Percentiles rank a stretch among this genome's conserved stretches.
Evolutionary conservation across 2,113 vertebrate genomes (phyloP).

Genomic region (Felis catus): DNA sequence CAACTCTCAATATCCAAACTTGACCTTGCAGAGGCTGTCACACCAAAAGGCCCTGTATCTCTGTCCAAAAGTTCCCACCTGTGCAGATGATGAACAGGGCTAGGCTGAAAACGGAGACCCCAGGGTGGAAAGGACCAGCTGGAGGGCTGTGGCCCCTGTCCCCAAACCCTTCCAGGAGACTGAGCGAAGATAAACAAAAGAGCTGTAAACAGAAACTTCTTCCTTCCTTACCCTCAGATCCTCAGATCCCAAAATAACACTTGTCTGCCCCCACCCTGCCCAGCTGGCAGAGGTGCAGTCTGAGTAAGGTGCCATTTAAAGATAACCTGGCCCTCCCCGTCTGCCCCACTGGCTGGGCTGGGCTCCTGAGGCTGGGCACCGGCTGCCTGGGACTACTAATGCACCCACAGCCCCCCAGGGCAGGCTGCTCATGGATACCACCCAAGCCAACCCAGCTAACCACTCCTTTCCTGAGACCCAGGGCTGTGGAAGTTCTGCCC

Average conservation of each 20-base stretch:
- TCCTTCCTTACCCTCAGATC: neutral
- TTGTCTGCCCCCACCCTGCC: constrained; percentile 42
- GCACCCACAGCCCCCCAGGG: neutral
- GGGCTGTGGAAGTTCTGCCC: neutral
- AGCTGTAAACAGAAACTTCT: constrained; percentile 39
- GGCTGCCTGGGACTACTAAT: neutral
- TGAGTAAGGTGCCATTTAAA: constrained; percentile 70
- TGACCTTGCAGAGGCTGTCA: neutral
- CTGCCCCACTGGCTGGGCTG: neutral
- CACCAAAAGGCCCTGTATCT: neutral
- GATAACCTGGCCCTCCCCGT: constrained; percentile 3
- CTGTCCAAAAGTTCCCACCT: neutral
- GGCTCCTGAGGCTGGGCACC: neutral
- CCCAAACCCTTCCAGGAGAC: neutral
- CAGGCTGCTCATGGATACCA: neutral
- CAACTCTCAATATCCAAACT: neutral
- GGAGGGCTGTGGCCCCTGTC: neutral
- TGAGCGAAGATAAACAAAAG: neutral
- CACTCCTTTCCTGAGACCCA: neutral
- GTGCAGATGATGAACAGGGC: neutral
- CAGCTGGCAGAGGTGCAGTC: constrained; percentile 56
- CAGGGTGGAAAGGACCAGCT: too few relatives aligned
- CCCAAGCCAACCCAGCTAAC: neutral
- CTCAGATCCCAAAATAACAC: constrained; percentile 63
- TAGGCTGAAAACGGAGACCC: neutral